Evolutionary conservation across 1,140 invertebrate species (phyloP).

Genomic region (Homarus americanus): DNA sequence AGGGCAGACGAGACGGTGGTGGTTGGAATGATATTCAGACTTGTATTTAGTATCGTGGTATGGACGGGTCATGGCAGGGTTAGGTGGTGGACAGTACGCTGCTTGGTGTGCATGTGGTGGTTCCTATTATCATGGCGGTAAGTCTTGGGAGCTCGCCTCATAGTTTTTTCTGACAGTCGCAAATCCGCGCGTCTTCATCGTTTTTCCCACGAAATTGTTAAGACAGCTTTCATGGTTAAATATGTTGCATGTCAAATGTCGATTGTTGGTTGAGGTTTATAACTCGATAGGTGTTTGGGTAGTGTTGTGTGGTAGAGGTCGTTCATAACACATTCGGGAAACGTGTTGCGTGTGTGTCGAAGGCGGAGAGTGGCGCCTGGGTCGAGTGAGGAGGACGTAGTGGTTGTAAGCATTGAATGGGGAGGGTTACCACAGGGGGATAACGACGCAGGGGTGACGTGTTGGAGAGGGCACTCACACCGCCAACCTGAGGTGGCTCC

Average conservation of each 20-base stretch:
- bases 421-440: neutral
- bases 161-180: neutral
- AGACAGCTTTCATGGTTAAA: no score
- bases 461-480: neutral
- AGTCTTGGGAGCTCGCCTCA: neutral
- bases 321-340: neutral
- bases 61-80: no score
- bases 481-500: neutral
- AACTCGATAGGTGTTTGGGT: no score
- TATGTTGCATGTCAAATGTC: neutral
- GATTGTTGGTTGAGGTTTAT: neutral
- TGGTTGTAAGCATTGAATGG: neutral
- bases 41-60: neutral
- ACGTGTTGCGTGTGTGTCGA: neutral
- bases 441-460: neutral
- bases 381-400: neutral
- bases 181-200: neutral
- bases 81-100: no score
- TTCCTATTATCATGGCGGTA: neutral
- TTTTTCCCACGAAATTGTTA: neutral
- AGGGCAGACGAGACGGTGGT: no score
- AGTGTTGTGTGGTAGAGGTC: neutral
- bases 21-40: no score
- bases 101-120: neutral
- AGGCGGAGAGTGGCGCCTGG: neutral